Evolutionary conservation across 1,140 invertebrate species (phyloP).

Genomic region (Tribolium castaneum): DNA sequence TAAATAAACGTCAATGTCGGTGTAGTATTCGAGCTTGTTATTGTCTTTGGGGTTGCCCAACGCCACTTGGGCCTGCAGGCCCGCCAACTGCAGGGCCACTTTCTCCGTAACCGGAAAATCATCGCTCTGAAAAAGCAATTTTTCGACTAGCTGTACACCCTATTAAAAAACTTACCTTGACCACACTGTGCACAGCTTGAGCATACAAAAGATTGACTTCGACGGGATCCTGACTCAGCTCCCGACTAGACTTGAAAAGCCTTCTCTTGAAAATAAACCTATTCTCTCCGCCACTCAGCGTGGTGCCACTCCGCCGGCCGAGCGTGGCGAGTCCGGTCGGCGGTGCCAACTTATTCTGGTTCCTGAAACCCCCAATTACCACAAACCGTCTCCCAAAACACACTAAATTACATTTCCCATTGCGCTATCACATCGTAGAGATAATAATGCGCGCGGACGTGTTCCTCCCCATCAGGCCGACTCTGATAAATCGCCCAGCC

Average conservation of each 20-base stretch:
- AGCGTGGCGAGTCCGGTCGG: constrained; percentile 70
- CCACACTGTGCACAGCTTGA: constrained; percentile 93
- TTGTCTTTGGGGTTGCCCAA: constrained; percentile 86
- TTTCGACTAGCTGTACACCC: not conserved
- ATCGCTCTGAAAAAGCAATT: constrained; percentile 76
- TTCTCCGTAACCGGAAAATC: constrained; percentile 96
- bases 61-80: constrained; percentile 92
- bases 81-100: constrained; percentile 92
- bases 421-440: constrained; percentile 93
- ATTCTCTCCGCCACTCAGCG: constrained; percentile 86
- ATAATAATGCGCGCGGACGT: constrained; percentile 93
- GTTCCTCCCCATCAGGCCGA: constrained; percentile 85
- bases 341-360: constrained; percentile 72
- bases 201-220: constrained; percentile 96
- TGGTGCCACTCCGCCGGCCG: constrained; percentile 68
- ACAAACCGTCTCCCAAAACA: not conserved
- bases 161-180: constrained; percentile 85
- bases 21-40: constrained; percentile 79
- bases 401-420: constrained; percentile 84
- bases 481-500: constrained; percentile 96
- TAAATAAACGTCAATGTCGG: constrained; percentile 82
- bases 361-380: constrained; percentile 63
- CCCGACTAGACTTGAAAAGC: constrained; percentile 86
- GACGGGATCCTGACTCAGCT: constrained; percentile 95
- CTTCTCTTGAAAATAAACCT: constrained; percentile 93